Conservation (phyloP, 2,888 invertebrate genomes). For the Rhyacophila evoluta region DNA sequence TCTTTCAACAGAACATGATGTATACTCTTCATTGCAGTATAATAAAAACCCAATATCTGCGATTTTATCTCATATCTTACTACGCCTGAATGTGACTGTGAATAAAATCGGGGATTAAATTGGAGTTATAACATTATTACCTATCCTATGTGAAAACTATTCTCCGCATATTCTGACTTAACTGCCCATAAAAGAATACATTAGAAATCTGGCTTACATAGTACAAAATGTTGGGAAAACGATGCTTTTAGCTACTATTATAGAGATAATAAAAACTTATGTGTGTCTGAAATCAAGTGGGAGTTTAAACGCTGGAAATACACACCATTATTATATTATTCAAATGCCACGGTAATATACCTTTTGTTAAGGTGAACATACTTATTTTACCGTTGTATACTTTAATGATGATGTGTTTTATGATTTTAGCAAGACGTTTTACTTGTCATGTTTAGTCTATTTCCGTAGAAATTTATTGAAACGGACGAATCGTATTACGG, state of each 20-base stretch:
- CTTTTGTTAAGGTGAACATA: too few relatives aligned
- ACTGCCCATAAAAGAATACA: not conserved
- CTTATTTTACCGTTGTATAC: too few relatives aligned
- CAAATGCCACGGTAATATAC: not conserved
- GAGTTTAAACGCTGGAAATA: not conserved
- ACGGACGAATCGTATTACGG: too few relatives aligned
- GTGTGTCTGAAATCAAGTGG: not conserved
- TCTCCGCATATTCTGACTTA: not conserved
- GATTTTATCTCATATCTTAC: not conserved
- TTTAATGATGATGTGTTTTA: too few relatives aligned
- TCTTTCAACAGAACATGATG: too few relatives aligned
- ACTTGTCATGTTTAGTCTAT: too few relatives aligned
- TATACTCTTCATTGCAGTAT: not conserved
- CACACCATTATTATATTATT: not conserved
- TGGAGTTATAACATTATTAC: not conserved
- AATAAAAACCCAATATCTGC: not conserved
- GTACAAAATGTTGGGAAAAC: not conserved
- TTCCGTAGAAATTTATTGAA: too few relatives aligned
- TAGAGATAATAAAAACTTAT: not conserved
- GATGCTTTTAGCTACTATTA: not conserved
- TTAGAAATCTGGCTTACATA: not conserved
- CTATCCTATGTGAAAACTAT: conserved; percentile 9
- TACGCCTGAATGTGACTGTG: not conserved
- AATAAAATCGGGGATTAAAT: not conserved
- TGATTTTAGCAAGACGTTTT: too few relatives aligned